Evolutionary conservation across 2,113 vertebrate genomes (phyloP), one percentile per base, ranked within the genome.

Genomic region (Acrocephalus arundinaceus): DNA sequence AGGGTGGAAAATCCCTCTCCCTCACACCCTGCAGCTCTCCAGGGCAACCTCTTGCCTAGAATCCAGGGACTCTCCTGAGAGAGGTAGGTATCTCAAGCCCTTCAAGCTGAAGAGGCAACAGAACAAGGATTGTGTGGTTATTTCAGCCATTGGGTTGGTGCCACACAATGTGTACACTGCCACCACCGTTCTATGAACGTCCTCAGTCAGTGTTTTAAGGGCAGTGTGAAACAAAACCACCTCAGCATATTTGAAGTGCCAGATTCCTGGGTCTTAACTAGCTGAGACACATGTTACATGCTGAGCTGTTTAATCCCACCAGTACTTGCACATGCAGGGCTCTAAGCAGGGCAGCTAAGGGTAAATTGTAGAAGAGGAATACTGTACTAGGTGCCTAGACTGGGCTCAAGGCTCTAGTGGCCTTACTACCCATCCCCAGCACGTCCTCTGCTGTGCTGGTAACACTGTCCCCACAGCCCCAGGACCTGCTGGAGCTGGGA

Each of bases 261-360:
- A 91, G 2, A 96, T 96, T 96, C 94, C 85, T 89, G n/a, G 20
- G 87, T 93, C 89, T 95, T 96, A 95, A 79, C 91, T 73, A 72
- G 91, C 74, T 89, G 81, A 91, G 89, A 89, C 81, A 82, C 13
- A 41, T 70, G 84, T 72, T 65, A 76, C 13, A 61, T 76, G 94
- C 93, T 89, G 95, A 95, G 91, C 91, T 94, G 70, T 57, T 91
- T 94, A 94, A 89, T 94, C 89, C 87, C 4, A 5, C 39, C 81
- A 70, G 46, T 24, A 46, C 93, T 79, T 2, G 20, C 70, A 89
- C 77, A 12, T 21, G 65, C 83, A 65, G 70, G 63, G 41, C 77
- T 92, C 13, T 31, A 92, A 78, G 35, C 63, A 24, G 39, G 61
- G 80, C 86, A 91, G 52, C 49, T 72, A 27, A 30, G 76, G 61